These are phyloP conservation scores for Monarcha castaneiventris DNA, from an alignment of 2,113 vertebrate genomes.

Conservation along the genomic window DNA sequence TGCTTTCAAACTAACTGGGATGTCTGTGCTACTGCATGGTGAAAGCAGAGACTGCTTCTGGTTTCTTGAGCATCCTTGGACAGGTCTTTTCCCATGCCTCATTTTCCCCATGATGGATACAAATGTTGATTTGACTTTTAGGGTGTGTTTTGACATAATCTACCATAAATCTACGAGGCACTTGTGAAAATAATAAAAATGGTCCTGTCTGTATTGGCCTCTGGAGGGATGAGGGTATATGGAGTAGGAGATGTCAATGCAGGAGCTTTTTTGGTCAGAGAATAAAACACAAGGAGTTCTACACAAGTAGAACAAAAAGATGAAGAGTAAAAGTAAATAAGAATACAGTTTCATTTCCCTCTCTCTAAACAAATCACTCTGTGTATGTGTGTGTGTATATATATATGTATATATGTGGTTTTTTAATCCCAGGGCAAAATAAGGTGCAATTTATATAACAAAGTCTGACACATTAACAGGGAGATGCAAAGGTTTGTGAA, in stretches of 20 bases:
- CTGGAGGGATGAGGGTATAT: background rate
- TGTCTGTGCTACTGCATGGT: background rate
- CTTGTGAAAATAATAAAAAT: background rate
- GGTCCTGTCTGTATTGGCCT: background rate
- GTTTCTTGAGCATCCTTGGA: background rate
- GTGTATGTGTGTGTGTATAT: accelerated
- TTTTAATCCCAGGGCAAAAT: background rate
- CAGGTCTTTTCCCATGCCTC: background rate
- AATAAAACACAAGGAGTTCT: background rate
- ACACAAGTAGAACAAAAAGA: background rate
- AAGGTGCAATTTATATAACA: constrained; percentile 34
- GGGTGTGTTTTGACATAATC: background rate
- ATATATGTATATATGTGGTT: background rate
- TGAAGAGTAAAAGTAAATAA: background rate
- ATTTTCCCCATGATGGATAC: background rate
- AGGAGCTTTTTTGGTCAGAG: background rate
- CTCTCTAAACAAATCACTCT: background rate
- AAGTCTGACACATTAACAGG: constrained; percentile 5
- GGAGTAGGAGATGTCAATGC: background rate
- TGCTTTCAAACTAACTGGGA: background rate
- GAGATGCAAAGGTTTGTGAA: constrained; percentile 28
- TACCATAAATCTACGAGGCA: background rate
- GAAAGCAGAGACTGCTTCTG: background rate
- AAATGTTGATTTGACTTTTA: background rate
- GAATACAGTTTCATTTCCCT: background rate